Conservation (phyloP, 2,113 vertebrate genomes). For the Pseudonaja textilis region DNA sequence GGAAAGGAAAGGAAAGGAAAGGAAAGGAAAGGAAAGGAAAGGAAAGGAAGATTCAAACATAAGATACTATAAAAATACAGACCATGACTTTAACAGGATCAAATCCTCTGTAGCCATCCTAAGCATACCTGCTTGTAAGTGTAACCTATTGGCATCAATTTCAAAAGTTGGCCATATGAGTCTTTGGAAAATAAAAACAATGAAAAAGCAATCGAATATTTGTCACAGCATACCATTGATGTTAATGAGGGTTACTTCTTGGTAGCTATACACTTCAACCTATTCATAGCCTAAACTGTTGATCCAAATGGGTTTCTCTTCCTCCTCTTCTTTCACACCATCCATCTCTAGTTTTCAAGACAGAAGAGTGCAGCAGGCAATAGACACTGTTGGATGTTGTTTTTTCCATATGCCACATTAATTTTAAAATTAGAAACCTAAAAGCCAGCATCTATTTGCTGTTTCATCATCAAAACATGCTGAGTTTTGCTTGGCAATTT, state of each 20-base stretch:
- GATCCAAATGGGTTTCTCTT: background rate
- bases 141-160: background rate
- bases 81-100: background rate
- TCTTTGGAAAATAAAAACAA: background rate
- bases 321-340: background rate
- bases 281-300: background rate
- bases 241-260: background rate
- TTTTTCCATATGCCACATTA: background rate
- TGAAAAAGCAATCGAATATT: background rate
- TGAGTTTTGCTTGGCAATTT: background rate
- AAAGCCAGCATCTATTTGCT: background rate
- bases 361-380: background rate
- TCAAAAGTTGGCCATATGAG: background rate
- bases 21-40: no score
- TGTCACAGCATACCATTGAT: background rate
- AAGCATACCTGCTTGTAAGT: background rate
- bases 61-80: background rate
- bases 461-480: background rate
- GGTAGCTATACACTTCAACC: background rate
- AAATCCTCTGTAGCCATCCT: background rate
- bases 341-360: background rate
- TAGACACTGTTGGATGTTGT: background rate
- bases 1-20: background rate
- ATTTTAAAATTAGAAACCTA: background rate
- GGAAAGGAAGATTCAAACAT: background rate